Percentiles rank a stretch among this genome's conserved stretches.
These are phyloP conservation scores for Apostichopus californicus DNA, from an alignment of 35 echinoderm and acorn worm species.

Conservation along the genomic window DNA sequence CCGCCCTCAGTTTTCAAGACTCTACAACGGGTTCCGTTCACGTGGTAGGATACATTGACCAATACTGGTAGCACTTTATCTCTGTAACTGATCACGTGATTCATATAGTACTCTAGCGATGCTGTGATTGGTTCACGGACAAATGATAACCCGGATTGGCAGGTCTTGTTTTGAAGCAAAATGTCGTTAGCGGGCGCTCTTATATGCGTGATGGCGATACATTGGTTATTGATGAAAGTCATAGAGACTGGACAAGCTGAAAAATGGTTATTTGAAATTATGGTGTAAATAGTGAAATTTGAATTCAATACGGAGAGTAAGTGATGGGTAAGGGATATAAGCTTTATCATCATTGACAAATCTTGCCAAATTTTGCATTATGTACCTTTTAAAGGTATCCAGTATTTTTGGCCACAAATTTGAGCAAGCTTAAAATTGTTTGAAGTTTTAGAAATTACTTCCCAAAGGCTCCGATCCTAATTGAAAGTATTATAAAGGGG, in stretches of 20 bases:
- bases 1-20: conserved; percentile 23
- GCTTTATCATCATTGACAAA: too few species aligned
- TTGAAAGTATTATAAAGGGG: too few species aligned
- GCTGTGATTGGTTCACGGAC: neutral
- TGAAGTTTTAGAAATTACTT: too few species aligned
- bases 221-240: conserved; percentile 30
- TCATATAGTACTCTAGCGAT: conserved; percentile 26
- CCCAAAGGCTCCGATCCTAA: too few species aligned
- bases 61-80: conserved; percentile 11
- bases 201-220: neutral
- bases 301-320: too few species aligned
- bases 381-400: too few species aligned
- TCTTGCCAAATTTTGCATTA: too few species aligned
- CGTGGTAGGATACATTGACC: neutral
- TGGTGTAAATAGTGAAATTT: too few species aligned
- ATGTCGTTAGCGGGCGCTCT: neutral
- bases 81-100: conserved; percentile 14
- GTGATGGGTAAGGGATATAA: too few species aligned
- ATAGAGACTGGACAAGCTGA: conserved; percentile 16
- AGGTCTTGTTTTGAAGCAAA: conserved; percentile 41
- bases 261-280: neutral
- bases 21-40: conserved; percentile 12
- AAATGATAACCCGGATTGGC: conserved; percentile 28
- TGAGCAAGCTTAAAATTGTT: too few species aligned
- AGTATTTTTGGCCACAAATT: too few species aligned